Evolutionary conservation across 2,113 vertebrate species (phyloP), one percentile per base, ranked within the genome.

Genomic region (Globicephala melas): DNA sequence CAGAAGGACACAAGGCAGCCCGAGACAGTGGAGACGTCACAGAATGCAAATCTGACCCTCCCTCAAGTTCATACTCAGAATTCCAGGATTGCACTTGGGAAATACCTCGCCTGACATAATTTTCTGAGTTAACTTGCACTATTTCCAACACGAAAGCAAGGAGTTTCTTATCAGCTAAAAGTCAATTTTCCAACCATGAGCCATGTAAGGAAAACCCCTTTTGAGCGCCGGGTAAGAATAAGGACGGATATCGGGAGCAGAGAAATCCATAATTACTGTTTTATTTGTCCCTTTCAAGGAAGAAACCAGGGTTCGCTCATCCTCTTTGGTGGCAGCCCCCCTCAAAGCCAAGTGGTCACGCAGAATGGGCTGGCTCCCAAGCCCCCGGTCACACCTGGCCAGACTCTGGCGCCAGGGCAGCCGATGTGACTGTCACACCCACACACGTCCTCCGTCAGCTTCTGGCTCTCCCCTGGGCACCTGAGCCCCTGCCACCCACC

Each of bases 11-110:
- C 10, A 10, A 8, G 13, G 17, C 50, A 73, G 15, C 14, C 17
- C 9, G 1, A 28, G 38, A 36, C 0, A 0, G 36, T 0, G 6
- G 9, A 11, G 47, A 41, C 5, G 2, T 63, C 9, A 33, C 31
- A 11, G 81, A 10, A n/a, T 0, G 2, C 33, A 8, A n/a, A 17
- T 2, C 18, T 3, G 25, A 55, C 58, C 3, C 4, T 7, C 11
- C 20, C 21, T 26, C 38, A 0, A 0, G 67, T 4, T 77, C 50
- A 14, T 20, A 8, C 50, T 17, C 36, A n/a, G 74, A 55, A 41
- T 11, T n/a, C 36, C 28, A 8, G 73, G 38, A 1, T 3, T 20
- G 11, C 2, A 0, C 21, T 13, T 26, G 18, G 26, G 41, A 80
- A 73, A 44, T 1, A 4, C 26, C 1, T 2, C 8, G 0, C 26